phyloP scores from a whole-genome alignment of 2,888 invertebrate genomes.

The Ormyrus pomaceus region DNA sequence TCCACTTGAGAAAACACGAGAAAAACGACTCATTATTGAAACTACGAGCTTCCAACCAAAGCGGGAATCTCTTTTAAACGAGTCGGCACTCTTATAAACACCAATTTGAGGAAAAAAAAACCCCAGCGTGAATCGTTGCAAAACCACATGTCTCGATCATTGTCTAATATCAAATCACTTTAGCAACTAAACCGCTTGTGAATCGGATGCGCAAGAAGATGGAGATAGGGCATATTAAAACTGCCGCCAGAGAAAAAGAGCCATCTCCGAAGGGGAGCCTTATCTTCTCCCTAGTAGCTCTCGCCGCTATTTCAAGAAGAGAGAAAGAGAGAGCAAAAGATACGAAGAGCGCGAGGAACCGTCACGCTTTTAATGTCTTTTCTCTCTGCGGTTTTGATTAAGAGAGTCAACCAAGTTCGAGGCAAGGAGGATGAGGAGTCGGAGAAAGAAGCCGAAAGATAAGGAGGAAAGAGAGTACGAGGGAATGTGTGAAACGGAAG shows the following conservation, averaged over 20 bases:
- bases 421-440: not conserved
- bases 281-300: conserved; percentile 68
- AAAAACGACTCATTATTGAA: not conserved
- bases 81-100: too few species aligned
- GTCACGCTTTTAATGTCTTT: conserved; percentile 73
- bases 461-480: not conserved
- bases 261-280: conserved; percentile 68
- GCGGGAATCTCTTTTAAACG: too few species aligned
- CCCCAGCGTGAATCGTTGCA: too few species aligned
- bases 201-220: too few species aligned
- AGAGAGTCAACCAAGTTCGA: conserved; percentile 60
- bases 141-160: too few species aligned
- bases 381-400: conserved; percentile 72
- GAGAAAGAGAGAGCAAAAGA: conserved; percentile 45
- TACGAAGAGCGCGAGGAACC: conserved; percentile 19
- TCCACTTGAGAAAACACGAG: not conserved
- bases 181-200: too few species aligned
- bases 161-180: too few species aligned
- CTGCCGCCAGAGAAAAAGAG: conserved; percentile 32
- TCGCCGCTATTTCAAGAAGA: conserved; percentile 67
- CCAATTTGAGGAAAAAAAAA: too few species aligned
- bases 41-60: too few species aligned
- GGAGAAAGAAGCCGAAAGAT: conserved; percentile 11
- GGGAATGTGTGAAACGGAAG: not conserved
- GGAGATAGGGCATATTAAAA: conserved; percentile 35